phyloP scores from a whole-genome alignment of 2,888 invertebrate genomes.

The Leucania comma region DNA sequence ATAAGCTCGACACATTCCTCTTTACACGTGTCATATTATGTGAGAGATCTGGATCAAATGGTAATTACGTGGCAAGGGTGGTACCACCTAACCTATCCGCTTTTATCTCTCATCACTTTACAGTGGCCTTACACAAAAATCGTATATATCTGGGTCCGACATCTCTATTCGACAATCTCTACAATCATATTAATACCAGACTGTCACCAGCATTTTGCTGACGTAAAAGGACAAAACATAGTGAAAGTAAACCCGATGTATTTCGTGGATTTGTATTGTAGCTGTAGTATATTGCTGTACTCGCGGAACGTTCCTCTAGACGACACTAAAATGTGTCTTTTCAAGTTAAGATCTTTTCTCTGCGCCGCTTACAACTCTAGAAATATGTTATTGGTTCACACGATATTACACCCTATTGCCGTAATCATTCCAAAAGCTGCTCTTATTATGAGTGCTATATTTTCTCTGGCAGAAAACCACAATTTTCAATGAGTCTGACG shows the following conservation, averaged over 20 bases:
- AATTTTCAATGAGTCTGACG: slow-evolving; percentile 56
- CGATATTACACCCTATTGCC: slow-evolving; percentile 40
- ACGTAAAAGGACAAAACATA: slow-evolving; percentile 37
- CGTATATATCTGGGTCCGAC: slow-evolving; percentile 56
- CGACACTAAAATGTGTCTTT: slow-evolving; percentile 50
- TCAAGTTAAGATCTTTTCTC: slow-evolving; percentile 40
- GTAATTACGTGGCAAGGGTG: slow-evolving; percentile 21
- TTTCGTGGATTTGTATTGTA: slow-evolving; percentile 29
- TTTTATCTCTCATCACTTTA: slow-evolving; percentile 27
- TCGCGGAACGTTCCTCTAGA: slow-evolving; percentile 39
- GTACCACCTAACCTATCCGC: not conserved
- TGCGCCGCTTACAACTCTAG: slow-evolving; percentile 33
- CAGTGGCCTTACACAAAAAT: slow-evolving; percentile 53
- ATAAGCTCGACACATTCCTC: slow-evolving; percentile 15
- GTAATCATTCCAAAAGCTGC: slow-evolving; percentile 43
- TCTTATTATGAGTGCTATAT: slow-evolving; percentile 37
- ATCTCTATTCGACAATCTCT: slow-evolving; percentile 50
- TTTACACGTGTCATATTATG: not conserved
- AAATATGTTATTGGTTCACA: slow-evolving; percentile 45
- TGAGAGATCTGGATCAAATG: slow-evolving; percentile 21
- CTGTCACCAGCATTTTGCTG: slow-evolving; percentile 23
- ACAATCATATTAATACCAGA: slow-evolving; percentile 31
- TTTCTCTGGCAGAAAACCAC: slow-evolving; percentile 36
- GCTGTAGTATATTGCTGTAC: slow-evolving; percentile 21
- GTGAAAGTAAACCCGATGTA: slow-evolving; percentile 22